Evolutionary conservation across 2,888 invertebrate genomes (phyloP), one percentile per base, ranked within the genome.

Genomic region (Carcina quercana): DNA sequence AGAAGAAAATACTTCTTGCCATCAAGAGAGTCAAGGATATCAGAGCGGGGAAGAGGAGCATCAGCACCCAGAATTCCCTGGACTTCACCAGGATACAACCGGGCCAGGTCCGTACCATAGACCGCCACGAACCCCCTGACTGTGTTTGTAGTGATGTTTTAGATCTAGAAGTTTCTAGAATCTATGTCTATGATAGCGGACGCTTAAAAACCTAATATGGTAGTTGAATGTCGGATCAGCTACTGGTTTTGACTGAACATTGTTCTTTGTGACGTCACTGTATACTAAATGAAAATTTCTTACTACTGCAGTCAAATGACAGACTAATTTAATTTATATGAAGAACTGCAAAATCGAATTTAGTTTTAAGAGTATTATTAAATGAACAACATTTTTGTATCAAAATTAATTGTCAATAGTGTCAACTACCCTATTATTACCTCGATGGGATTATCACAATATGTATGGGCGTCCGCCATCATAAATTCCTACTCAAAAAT

Each of bases 1-100:
- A 99, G 84, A 99, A 99, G 88, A 96, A 98, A 86, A 93, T 99
- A 50, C 89, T 97, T 63, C 86, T 99, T 62, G 98, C 98, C 40
- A 96, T 98, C 53, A 98, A 98, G 75, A 89, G 97, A 70, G 92
- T 98, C 32, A 97, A 97, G 78, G 95, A 97, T 66, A 94, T 96
- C 38, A 89, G 93, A 51, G 92, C 94, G 30, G 96, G 96, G 28
- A 96, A 95, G 73, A 86, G 91, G 35, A 87, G 78, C 76, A 87
- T 75, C 72, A 87, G 71, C 54, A 83, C 62, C 58, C 83, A 82
- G 45, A 80, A 80, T 1, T 82, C 83, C 1, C 41, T 83, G 45
- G 83, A 83, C 59, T 82, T 80, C 53, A 73, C 76, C 15, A 68
- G 82, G 45, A 54, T 79, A 67, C 75, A 73, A 31, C 72, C 78